phyloP scores from a whole-genome alignment of 2,797 vertebrate species.

The Threskiornis aethiopicus region DNA sequence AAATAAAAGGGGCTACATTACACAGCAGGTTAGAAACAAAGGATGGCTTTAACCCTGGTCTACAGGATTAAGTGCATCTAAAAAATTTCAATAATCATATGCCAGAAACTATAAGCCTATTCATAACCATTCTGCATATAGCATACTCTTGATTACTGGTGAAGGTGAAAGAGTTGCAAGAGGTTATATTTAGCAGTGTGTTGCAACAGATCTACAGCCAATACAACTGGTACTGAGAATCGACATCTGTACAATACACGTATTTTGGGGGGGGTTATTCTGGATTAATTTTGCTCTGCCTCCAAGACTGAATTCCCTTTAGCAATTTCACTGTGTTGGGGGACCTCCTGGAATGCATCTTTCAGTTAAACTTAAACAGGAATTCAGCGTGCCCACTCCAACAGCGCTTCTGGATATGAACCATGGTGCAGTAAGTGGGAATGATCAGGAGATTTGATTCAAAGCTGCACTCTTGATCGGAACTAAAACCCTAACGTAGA shows the following conservation, averaged over 20 bases:
- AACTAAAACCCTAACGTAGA: neutral
- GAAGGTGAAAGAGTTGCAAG: neutral
- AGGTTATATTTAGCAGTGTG: neutral
- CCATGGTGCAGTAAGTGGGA: neutral
- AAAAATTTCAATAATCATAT: neutral
- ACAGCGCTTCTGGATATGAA: neutral
- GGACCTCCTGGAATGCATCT: neutral
- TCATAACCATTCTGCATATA: neutral
- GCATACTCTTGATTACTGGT: neutral
- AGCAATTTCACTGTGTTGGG: neutral
- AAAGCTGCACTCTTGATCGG: neutral
- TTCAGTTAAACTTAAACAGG: neutral
- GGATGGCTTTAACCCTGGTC: neutral
- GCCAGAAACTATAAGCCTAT: neutral
- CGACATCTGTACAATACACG: neutral
- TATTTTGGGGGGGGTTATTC: neutral
- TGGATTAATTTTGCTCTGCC: neutral
- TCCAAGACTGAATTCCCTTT: neutral
- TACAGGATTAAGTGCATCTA: neutral
- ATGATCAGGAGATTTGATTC: neutral
- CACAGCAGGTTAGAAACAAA: constrained; percentile 11
- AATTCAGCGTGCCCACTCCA: neutral
- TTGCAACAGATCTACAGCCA: neutral
- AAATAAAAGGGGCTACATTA: constrained; percentile 21
- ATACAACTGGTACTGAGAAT: neutral